Percentiles rank a stretch among this genome's conserved stretches.
These are phyloP conservation scores for Gymnorhina tibicen DNA, from an alignment of 2,113 vertebrate genomes.

Conservation along the genomic window DNA sequence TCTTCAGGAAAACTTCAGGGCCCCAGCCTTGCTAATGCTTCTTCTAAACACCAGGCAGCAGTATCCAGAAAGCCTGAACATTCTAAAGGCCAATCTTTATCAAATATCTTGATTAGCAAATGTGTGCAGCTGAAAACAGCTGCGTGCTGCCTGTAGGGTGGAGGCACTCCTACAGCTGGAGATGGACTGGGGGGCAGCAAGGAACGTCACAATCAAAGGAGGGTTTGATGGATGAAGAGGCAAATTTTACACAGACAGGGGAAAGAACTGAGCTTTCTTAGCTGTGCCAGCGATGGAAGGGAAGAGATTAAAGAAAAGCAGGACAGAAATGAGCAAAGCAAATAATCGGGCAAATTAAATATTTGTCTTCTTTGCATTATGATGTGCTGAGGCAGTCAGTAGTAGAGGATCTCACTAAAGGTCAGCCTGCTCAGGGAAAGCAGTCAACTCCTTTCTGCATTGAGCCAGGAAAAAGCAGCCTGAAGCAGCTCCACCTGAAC, in stretches of 20 bases:
- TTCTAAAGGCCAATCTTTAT: not conserved
- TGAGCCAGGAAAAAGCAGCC: conserved; percentile 5
- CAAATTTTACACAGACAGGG: not conserved
- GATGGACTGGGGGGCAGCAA: not conserved
- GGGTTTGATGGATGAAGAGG: not conserved
- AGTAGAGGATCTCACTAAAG: not conserved
- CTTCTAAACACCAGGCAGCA: not conserved
- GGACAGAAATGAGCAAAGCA: not conserved
- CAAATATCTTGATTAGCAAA: not conserved
- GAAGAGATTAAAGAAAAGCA: not conserved
- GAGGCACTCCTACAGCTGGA: not conserved
- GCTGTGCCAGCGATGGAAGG: not conserved
- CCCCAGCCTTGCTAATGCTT: not conserved
- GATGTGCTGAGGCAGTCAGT: not conserved
- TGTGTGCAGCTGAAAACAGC: not conserved
- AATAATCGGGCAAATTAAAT: conserved; percentile 26
- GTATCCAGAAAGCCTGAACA: not conserved
- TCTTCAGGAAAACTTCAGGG: not conserved
- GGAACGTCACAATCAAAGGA: not conserved
- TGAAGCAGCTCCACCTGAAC: conserved; percentile 36
- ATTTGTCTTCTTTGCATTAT: not conserved
- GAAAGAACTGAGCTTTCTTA: not conserved
- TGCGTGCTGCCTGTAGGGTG: not conserved
- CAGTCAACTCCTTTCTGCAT: not conserved
- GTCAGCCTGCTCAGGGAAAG: not conserved